phyloP scores from a whole-genome alignment of 2,797 vertebrate genomes.

The Falco naumanni region DNA sequence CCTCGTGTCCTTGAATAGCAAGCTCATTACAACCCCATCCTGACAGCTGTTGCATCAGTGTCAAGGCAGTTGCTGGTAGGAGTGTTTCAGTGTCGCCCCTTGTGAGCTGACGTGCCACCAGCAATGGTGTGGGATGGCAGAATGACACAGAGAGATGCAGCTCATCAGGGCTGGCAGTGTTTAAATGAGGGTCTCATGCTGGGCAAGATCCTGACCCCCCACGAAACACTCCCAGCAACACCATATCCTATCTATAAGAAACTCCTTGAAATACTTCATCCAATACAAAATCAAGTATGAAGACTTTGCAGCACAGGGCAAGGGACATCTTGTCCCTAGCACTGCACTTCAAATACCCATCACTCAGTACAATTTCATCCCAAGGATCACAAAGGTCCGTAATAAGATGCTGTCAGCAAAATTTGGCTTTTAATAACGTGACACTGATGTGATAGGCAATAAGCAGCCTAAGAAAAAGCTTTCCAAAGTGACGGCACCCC shows the following conservation, averaged over 20 bases:
- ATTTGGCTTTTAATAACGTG: no score
- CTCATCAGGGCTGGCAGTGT: neutral
- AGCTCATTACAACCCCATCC: neutral
- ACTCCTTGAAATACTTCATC: neutral
- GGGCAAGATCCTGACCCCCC: neutral
- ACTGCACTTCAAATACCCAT: neutral
- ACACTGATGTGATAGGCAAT: accelerated
- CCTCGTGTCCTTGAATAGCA: neutral
- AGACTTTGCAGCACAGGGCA: neutral
- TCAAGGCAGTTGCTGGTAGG: neutral
- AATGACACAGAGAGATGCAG: neutral
- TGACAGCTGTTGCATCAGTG: neutral
- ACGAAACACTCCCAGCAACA: neutral
- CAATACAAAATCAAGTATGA: neutral
- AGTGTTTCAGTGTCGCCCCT: neutral
- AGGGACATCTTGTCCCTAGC: neutral
- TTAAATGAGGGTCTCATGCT: neutral
- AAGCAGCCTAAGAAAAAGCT: neutral
- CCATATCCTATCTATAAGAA: neutral
- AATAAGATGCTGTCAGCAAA: neutral
- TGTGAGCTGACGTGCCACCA: neutral
- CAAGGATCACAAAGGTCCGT: accelerated
- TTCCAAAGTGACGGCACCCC: accelerated
- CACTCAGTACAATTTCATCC: neutral
- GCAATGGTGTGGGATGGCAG: neutral